Evolutionary conservation across 2,888 invertebrate species (phyloP).

Genomic region (Polydrusus tereticollis): DNA sequence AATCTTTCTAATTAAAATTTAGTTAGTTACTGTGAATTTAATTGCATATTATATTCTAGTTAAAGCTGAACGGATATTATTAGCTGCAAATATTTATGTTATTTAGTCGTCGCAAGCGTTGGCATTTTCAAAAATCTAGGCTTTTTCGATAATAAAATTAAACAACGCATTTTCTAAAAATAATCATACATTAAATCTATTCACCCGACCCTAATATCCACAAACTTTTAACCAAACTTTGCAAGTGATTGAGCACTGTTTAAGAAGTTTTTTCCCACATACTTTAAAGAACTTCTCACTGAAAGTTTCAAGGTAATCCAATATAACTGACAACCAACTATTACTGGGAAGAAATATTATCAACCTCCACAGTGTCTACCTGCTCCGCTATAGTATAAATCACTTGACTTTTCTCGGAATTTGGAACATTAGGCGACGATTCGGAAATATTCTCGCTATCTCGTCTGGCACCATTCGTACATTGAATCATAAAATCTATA

Average conservation of each 20-base stretch:
- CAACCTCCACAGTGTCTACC: constrained; percentile 32
- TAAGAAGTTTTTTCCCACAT: constrained; percentile 4
- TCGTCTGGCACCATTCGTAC: constrained; percentile 57
- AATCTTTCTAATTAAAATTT: no score
- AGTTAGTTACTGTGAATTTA: no score
- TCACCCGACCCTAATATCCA: background rate
- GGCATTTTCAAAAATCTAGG: no score
- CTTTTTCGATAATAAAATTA: background rate
- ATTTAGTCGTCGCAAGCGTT: no score
- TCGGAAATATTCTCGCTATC: constrained; percentile 30
- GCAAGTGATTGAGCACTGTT: constrained; percentile 1
- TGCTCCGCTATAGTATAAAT: constrained; percentile 62
- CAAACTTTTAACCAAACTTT: constrained; percentile 16
- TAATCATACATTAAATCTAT: background rate
- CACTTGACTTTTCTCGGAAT: constrained; percentile 57
- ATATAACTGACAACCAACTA: constrained; percentile 14
- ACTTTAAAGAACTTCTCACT: constrained; percentile 18
- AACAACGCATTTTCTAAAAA: background rate
- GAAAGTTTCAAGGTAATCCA: constrained; percentile 22
- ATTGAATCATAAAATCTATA: constrained; percentile 74
- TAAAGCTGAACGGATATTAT: background rate
- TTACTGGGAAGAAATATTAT: constrained; percentile 26
- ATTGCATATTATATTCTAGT: background rate
- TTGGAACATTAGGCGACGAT: constrained; percentile 36
- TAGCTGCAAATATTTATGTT: no score